Evolutionary conservation across 2,113 vertebrate species (phyloP).

Genomic region (Conger conger): DNA sequence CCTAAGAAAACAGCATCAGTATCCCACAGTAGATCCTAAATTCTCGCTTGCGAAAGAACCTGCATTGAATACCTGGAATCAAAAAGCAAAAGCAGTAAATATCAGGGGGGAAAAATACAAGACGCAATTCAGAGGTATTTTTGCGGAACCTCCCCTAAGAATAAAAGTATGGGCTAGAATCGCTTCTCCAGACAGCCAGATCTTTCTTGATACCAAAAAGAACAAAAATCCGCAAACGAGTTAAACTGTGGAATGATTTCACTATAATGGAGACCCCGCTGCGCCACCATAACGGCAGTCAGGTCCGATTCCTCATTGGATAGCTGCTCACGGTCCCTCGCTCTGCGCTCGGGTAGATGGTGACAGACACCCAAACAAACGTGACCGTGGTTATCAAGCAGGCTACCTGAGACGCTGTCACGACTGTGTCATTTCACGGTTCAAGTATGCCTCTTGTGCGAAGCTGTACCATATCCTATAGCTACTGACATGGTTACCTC

Average conservation of each 20-base stretch:
- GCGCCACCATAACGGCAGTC: not conserved
- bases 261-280: conserved; percentile 3
- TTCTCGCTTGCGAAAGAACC: not conserved
- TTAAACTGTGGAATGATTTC: not conserved
- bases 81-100: not conserved
- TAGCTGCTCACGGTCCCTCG: conserved; percentile 36
- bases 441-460: not conserved
- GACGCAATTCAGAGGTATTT: not conserved
- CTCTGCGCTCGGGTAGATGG: conserved; percentile 35
- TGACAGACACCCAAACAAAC: conserved; percentile 67
- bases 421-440: not conserved
- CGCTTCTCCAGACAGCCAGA: not conserved
- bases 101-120: not conserved
- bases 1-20: conserved; percentile 10
- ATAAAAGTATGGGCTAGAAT: not conserved
- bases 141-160: not conserved
- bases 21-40: not conserved
- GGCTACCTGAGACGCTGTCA: conserved; percentile 19
- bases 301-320: not conserved
- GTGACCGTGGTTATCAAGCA: conserved; percentile 64
- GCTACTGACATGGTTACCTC: not conserved
- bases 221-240: not conserved
- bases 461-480: not conserved
- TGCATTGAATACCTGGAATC: not conserved
- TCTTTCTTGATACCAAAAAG: not conserved